phyloP scores from a whole-genome alignment of 2,797 vertebrate species.

The Streptopelia turtur region DNA sequence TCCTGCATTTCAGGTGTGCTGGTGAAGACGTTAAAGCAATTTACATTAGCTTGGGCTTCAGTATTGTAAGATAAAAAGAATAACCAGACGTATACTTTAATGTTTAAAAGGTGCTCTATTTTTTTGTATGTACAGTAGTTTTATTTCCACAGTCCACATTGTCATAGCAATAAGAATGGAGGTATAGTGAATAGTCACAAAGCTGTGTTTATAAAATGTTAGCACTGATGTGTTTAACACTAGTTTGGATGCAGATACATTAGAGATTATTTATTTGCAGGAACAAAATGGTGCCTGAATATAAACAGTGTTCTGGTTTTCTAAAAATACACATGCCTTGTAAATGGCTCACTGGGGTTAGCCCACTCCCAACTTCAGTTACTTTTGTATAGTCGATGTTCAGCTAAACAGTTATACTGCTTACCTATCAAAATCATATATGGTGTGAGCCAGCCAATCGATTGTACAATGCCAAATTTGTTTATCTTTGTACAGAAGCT shows the following conservation, averaged over 20 bases:
- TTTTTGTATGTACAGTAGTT: conserved; percentile 87
- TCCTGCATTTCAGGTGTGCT: conserved; percentile 66
- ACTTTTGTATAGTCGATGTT: conserved; percentile 76
- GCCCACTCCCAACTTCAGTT: conserved; percentile 65
- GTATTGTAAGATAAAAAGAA: conserved; percentile 81
- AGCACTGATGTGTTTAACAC: conserved; percentile 84
- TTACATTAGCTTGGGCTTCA: conserved; percentile 71
- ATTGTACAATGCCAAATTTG: conserved; percentile 85
- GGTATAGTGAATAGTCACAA: conserved; percentile 81
- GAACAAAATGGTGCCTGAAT: conserved; percentile 90
- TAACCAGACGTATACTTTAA: conserved; percentile 84
- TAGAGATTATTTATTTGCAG: conserved; percentile 90
- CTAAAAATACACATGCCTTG: conserved; percentile 87
- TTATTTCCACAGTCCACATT: conserved; percentile 88
- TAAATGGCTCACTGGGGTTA: conserved; percentile 86
- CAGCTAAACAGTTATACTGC: conserved; percentile 78
- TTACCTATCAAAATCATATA: conserved; percentile 73
- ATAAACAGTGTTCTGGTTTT: conserved; percentile 86
- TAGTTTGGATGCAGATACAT: conserved; percentile 82
- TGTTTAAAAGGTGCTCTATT: conserved; percentile 90
- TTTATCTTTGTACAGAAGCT: conserved; percentile 94
- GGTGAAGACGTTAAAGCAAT: conserved; percentile 69
- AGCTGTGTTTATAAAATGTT: conserved; percentile 81
- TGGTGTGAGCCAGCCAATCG: conserved; percentile 80
- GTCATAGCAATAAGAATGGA: conserved; percentile 95